Evolutionary conservation across 1,140 invertebrate genomes (phyloP), one percentile per base, ranked within the genome.

Genomic region (Mizuhopecten yessoensis): DNA sequence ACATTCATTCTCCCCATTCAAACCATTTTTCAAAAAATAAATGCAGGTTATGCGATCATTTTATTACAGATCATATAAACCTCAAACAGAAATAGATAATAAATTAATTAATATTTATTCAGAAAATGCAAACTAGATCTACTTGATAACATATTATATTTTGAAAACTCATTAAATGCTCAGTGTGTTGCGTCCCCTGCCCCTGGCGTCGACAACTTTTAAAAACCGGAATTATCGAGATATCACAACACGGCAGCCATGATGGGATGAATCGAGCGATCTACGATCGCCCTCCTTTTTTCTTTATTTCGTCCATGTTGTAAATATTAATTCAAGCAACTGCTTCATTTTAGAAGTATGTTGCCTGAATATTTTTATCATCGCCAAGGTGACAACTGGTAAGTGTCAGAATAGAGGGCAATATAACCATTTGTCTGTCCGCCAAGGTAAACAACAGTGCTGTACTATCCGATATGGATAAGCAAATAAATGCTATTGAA

Each of bases 291-390:
- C n/a, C 7, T 75, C 9, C 29, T 75, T 75, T 75, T 75, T 75
- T 75, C 17, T 5, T 45, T 75, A 29, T 75, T 75, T 75, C 17
- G n/a, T 75, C 57, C 57, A 75, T 75, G 57, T 75, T 75, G 57
- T 75, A 75, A 75, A 75, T 75, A 75, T 29, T 75, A 29, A 75
- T 75, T 75, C 57, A 29, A 3, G 57, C 57, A 75, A 75, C 57
- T 75, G n/a, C 57, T 75, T 75, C 57, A 75, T 75, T 75, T 75
- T 75, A 75, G 57, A 75, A 75, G 57, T 75, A 75, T 75, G 57
- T 75, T 75, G 57, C 57, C 2, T 75, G 57, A 75, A 75, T 29
- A 75, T 75, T 75, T 29, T 75, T 75, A 75, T 75, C 57, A 75
- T 75, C 57, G n/a, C 57, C n/a, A 75, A 75, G 57, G 57, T 75